Evolutionary conservation across 2,797 vertebrate species (phyloP), one percentile per base, ranked within the genome.

Genomic region (Ibycter americanus): DNA sequence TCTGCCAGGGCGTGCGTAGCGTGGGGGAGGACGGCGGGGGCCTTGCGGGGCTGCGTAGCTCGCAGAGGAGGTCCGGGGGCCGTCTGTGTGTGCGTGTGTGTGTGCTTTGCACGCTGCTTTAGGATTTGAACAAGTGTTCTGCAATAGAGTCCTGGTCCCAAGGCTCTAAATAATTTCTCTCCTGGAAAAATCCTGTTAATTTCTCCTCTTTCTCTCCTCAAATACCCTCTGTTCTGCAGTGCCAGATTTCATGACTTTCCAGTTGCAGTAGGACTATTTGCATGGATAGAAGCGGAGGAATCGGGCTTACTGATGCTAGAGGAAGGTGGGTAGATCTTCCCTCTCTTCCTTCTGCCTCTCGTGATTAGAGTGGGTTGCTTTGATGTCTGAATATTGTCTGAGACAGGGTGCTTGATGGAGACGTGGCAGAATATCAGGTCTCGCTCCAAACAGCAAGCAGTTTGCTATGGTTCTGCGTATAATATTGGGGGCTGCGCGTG

Each of bases 1-100:
- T 98, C 98, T 98, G 98, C 98, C 97, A 97, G 98, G 98, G 98
- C 97, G 92, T 93, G 97, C 87, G 88, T 84, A 94, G 71, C 82
- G 40, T 14, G 62, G 77, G 44, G 49, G 83, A 58, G 51, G 83
- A 63, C 0, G 5, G 36, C 40, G 80, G 67, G 62, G 63, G 31
- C 55, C 70, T 46, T n/a, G 11, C 4, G 2, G 74, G 67, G 54
- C 67, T 66, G 70, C 21, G 0, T 3, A 63, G 44, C 52, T 90
- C 36, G 3, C 12, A 4, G 36, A 3, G 71, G 22, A 73, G 11
- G 46, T 38, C 3, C 1, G 0, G 13, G 31, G 40, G 31, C 86
- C 82, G 79, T 68, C 49, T 52, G 5, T 8, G 2, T 4, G 8
- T 8, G 2, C 3, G 8, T 14, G 31, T 16, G 11, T 6, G 63